A percentile compares a stretch with the other conserved stretches of the same genome.
These are phyloP conservation scores for Crax fasciolata DNA, from an alignment of 2,797 vertebrate genomes.

Conservation along the genomic window DNA sequence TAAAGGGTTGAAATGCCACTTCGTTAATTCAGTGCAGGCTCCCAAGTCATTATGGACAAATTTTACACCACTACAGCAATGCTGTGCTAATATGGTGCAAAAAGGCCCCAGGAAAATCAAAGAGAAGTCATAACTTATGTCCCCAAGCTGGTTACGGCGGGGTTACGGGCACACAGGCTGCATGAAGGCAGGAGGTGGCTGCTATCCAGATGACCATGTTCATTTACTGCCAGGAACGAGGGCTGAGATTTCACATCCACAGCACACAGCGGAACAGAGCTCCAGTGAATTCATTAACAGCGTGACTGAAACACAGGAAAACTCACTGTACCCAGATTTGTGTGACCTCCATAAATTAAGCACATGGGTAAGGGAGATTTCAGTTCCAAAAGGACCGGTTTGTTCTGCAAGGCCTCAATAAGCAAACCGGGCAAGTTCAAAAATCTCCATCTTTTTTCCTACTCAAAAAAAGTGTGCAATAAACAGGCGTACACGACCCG, in stretches of 20 bases:
- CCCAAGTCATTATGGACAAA: neutral
- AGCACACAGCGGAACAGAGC: neutral
- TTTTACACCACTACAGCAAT: neutral
- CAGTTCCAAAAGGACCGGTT: neutral
- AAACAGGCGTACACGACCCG: accelerated
- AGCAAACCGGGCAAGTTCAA: neutral
- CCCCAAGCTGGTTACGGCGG: neutral
- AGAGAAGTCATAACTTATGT: neutral
- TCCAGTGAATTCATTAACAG: neutral
- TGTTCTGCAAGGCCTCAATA: accelerated
- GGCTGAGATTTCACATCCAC: neutral
- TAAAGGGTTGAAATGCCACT: neutral
- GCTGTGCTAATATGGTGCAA: neutral
- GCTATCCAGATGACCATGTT: neutral
- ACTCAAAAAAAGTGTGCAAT: neutral
- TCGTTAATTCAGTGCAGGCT: neutral
- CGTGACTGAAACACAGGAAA: neutral
- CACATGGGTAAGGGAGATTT: neutral
- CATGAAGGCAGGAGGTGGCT: neutral
- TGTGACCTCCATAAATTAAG: neutral
- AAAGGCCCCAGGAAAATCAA: neutral
- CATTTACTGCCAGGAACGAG: neutral
- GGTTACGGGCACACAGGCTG: neutral
- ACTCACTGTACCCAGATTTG: neutral
- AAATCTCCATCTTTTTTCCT: neutral